Evolutionary conservation across 2,888 invertebrate genomes (phyloP).

Genomic region (Acronicta aceris): DNA sequence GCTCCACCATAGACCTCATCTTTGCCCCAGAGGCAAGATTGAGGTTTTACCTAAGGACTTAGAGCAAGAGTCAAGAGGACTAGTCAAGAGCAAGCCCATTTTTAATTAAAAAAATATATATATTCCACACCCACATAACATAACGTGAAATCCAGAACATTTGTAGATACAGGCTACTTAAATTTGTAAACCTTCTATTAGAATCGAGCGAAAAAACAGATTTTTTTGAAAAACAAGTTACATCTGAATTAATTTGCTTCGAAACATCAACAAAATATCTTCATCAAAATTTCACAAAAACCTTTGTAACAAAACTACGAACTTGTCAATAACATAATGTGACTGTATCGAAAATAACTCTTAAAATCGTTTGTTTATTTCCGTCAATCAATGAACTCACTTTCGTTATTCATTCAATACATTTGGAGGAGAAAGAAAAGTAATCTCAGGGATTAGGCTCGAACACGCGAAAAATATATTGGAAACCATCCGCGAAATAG

Average conservation of each 20-base stretch:
- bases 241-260: too few relatives aligned
- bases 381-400: slow-evolving; percentile 73
- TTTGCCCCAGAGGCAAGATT: too few relatives aligned
- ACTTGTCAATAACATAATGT: slow-evolving; percentile 27
- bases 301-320: slow-evolving; percentile 19
- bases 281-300: slow-evolving; percentile 7
- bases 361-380: slow-evolving; percentile 69
- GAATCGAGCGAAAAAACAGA: too few relatives aligned
- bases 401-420: slow-evolving; percentile 76
- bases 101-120: too few relatives aligned
- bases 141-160: slow-evolving; percentile 8
- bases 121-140: slow-evolving; percentile 14
- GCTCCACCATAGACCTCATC: too few relatives aligned
- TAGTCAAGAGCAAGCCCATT: too few relatives aligned
- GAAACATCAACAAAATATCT: not conserved
- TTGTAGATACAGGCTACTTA: not conserved
- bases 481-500: slow-evolving; percentile 74
- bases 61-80: too few relatives aligned
- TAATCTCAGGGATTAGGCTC: slow-evolving; percentile 76
- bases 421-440: slow-evolving; percentile 72
- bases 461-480: slow-evolving; percentile 81
- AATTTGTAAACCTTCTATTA: too few relatives aligned
- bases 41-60: too few relatives aligned
- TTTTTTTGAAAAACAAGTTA: too few relatives aligned
- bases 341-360: slow-evolving; percentile 44